Evolutionary conservation across 2,797 vertebrate genomes (phyloP).

Genomic region (Characodon lateralis): DNA sequence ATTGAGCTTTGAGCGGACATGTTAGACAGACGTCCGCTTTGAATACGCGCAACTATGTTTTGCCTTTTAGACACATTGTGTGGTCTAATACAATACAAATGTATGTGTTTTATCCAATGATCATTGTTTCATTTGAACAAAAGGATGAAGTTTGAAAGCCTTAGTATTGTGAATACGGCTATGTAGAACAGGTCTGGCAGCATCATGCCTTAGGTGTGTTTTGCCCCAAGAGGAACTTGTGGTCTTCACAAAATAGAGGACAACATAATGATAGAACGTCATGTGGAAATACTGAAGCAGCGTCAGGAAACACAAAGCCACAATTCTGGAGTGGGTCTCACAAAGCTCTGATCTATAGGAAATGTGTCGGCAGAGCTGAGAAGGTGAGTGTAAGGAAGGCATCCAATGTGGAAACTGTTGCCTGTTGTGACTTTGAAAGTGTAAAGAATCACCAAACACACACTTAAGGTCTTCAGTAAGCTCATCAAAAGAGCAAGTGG

Average conservation of each 20-base stretch:
- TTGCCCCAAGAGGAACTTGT: background rate
- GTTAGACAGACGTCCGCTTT: too few species aligned
- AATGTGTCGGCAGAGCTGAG: background rate
- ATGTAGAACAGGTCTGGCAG: background rate
- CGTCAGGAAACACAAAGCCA: background rate
- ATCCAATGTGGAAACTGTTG: background rate
- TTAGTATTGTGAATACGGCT: too few species aligned
- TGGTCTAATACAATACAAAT: too few species aligned
- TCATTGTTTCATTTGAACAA: too few species aligned
- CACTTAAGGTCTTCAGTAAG: background rate
- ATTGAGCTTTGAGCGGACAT: too few species aligned
- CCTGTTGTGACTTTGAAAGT: background rate
- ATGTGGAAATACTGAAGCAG: background rate
- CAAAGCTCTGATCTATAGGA: background rate
- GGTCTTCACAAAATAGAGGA: background rate
- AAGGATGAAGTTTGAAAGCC: too few species aligned
- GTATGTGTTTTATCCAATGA: too few species aligned
- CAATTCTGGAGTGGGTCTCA: background rate
- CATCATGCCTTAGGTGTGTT: background rate
- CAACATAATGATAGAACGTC: too few species aligned
- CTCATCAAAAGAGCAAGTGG: background rate
- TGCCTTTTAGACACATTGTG: too few species aligned
- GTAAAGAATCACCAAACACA: background rate
- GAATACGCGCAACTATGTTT: too few species aligned
- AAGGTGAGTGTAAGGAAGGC: background rate